Evolutionary conservation across 2,797 vertebrate genomes (phyloP).

Genomic region (Taenioides sp.): DNA sequence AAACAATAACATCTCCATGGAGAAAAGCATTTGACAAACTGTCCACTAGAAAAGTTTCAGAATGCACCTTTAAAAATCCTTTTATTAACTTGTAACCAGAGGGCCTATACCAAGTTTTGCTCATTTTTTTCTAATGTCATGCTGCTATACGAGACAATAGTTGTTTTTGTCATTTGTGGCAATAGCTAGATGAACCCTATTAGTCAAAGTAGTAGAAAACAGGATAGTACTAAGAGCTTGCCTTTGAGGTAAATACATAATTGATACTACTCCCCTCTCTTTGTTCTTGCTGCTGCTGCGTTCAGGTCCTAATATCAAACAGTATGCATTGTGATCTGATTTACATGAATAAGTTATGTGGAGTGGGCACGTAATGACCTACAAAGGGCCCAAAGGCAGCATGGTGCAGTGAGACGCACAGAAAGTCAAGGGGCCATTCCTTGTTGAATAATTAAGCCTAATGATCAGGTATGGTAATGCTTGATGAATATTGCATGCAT

Average conservation of each 20-base stretch:
- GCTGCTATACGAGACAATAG: background rate
- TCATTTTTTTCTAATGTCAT: background rate
- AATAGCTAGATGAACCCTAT: background rate
- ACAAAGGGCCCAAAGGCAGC: slow-evolving; percentile 30
- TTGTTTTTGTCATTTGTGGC: slow-evolving; percentile 1
- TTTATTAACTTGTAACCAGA: background rate
- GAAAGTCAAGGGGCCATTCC: slow-evolving; percentile 31
- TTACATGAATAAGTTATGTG: slow-evolving; percentile 54
- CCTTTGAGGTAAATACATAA: slow-evolving; percentile 23
- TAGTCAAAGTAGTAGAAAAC: slow-evolving; percentile 14
- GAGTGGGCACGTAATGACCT: slow-evolving; percentile 38
- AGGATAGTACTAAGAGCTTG: slow-evolving; percentile 13
- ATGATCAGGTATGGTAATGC: slow-evolving; percentile 56
- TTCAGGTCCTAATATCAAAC: slow-evolving; percentile 36
- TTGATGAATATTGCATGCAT: slow-evolving; percentile 45
- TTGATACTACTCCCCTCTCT: slow-evolving; percentile 19
- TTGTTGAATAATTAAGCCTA: slow-evolving; percentile 53
- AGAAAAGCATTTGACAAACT: too few species aligned
- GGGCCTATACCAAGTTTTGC: background rate
- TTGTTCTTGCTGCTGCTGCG: slow-evolving; percentile 26
- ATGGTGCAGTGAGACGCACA: slow-evolving; percentile 17
- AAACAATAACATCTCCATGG: too few species aligned
- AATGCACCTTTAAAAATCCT: too few species aligned
- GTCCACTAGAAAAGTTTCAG: too few species aligned
- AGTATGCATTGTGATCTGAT: slow-evolving; percentile 41